Base-by-base conservation (phyloP, 1,140 invertebrate species). In the Hylyphantes graminicola region DNA sequence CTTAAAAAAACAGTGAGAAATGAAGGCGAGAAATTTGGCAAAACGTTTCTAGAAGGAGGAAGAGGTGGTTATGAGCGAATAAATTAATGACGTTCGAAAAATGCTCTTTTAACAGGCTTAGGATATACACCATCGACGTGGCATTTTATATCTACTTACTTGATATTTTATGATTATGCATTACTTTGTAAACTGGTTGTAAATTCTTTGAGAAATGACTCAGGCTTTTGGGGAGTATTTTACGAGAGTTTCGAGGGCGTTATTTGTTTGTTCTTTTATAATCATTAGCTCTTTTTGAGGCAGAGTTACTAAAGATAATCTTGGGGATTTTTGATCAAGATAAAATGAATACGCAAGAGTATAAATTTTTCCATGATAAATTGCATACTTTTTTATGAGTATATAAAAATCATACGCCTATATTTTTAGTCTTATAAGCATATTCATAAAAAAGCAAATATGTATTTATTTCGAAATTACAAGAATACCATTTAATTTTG, bases 121-220 rank as follows among this genome's bases (percentile, higher is more conserved):
- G 64, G 67, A 80, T 61, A 81, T 72, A 73, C 79, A 73, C 63
- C 79, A 81, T 73, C 79, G 59, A 51, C 50, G 79, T 21, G 57
- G 68, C 35, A 63, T 73, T 73, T 81, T 81, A 73, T 81, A 81
- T 81, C 54, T 73, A 63, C 55, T 72, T 74, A 74, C 63, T 78
- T 68, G 55, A 81, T 68, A 81, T 70, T 81, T 81, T 81, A 81
- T 81, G 79, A 81, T 81, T 81, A 81, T 81, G 79, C 68, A 72
- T 73, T 81, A 81, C 67, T 81, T 81, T 81, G 68, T 57, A 73
- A 73, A 81, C 79, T 81, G 35, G 79, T 70, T 73, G 79, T 81
- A 81, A 81, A 81, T 73, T 72, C 68, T 15, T n/a, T 81, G 79
- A 81, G 68, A 72, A 81, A 81, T 81, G 79, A 64, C 55, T 70